Percentiles rank a stretch among this genome's conserved stretches.
phyloP scores from a whole-genome alignment of 2,888 invertebrate genomes.

The Laothoe populi region DNA sequence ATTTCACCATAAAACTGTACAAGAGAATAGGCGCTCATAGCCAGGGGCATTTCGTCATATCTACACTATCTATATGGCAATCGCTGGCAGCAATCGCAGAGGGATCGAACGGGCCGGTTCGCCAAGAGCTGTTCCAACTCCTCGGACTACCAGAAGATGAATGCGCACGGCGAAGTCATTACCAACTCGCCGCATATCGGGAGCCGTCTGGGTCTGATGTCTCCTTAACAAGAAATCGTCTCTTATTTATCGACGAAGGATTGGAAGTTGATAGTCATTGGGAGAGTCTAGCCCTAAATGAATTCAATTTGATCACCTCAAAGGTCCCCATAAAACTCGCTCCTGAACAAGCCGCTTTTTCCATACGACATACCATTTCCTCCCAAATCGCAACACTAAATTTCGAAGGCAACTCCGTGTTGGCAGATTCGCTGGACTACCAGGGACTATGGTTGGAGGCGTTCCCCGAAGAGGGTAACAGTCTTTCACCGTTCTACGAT shows the following conservation, averaged over 20 bases:
- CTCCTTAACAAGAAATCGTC: constrained; percentile 35
- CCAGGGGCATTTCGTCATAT: constrained; percentile 32
- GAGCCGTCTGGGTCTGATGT: constrained; percentile 32
- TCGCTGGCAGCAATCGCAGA: constrained; percentile 40
- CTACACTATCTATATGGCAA: constrained; percentile 36
- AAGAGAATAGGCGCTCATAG: constrained; percentile 30
- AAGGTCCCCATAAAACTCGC: constrained; percentile 36
- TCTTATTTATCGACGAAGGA: constrained; percentile 41
- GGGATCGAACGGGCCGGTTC: constrained; percentile 33
- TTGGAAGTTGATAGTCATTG: constrained; percentile 37
- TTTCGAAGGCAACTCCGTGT: constrained; percentile 42
- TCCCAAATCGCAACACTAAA: constrained; percentile 32
- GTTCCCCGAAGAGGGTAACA: constrained; percentile 37
- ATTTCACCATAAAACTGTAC: constrained; percentile 19
- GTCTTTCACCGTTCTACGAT: constrained; percentile 41
- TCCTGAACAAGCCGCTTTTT: constrained; percentile 28
- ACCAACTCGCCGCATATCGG: constrained; percentile 35
- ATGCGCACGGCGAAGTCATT: constrained; percentile 39
- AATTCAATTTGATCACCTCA: constrained; percentile 34
- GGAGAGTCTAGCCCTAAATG: constrained; percentile 35
- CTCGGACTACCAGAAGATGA: constrained; percentile 40
- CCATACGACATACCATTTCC: constrained; percentile 33
- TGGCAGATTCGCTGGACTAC: constrained; percentile 43
- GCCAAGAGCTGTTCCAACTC: constrained; percentile 38
- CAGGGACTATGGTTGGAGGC: constrained; percentile 43